These are phyloP conservation scores for Actias luna DNA, from an alignment of 2,888 invertebrate species.

Conservation along the genomic window DNA sequence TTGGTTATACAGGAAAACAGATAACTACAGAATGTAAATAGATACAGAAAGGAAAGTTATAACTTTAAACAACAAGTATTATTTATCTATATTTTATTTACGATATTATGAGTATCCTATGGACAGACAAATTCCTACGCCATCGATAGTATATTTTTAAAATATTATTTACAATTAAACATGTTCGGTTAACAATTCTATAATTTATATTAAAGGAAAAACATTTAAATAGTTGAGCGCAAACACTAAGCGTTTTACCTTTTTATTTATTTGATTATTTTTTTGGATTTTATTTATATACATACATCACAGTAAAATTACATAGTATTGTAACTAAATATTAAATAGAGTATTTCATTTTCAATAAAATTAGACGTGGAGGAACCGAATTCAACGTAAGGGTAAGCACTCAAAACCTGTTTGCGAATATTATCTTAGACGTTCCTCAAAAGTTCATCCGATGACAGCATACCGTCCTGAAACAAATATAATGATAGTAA, in stretches of 20 bases:
- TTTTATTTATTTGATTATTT: slow-evolving; percentile 36
- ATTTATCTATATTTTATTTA: slow-evolving; percentile 13
- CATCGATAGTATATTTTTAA: slow-evolving; percentile 45
- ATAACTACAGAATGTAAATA: background rate
- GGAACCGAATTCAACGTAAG: slow-evolving; percentile 40
- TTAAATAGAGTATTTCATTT: slow-evolving; percentile 37
- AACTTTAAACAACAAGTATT: slow-evolving; percentile 23
- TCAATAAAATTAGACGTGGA: slow-evolving; percentile 40
- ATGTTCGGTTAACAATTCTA: slow-evolving; percentile 14
- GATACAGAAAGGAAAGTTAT: slow-evolving; percentile 20
- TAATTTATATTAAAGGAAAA: slow-evolving; percentile 18
- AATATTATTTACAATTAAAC: slow-evolving; percentile 59
- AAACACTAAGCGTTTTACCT: slow-evolving; percentile 28
- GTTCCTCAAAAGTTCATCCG: slow-evolving; percentile 80
- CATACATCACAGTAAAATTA: slow-evolving; percentile 76
- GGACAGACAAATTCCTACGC: slow-evolving; percentile 59
- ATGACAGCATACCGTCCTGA: slow-evolving; percentile 80
- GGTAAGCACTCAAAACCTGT: slow-evolving; percentile 11
- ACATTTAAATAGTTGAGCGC: slow-evolving; percentile 20
- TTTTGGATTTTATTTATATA: slow-evolving; percentile 43
- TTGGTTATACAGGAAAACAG: background rate
- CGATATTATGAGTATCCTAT: slow-evolving; percentile 44
- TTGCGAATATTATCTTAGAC: slow-evolving; percentile 45
- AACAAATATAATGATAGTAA: slow-evolving; percentile 39
- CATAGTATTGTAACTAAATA: slow-evolving; percentile 39